Evolutionary conservation across 35 echinoderm and acorn worm species (phyloP).

Genomic region (Diadema setosum): DNA sequence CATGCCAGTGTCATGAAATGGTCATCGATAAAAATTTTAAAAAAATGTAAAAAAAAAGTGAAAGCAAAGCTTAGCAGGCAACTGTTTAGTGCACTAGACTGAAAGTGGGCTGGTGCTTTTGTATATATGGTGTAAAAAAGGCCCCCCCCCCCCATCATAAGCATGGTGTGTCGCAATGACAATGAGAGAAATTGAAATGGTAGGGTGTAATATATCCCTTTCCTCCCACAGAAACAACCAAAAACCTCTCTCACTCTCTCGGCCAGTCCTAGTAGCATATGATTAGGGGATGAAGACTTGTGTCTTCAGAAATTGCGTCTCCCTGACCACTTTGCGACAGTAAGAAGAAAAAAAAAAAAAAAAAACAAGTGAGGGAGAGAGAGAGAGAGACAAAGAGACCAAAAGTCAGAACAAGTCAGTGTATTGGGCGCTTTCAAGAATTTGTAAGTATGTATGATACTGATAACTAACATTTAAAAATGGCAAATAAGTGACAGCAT

Average conservation of each 20-base stretch:
- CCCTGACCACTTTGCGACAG: too few relatives aligned
- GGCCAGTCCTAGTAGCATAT: too few relatives aligned
- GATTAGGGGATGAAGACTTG: too few relatives aligned
- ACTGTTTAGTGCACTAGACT: constrained; percentile 25
- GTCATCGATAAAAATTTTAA: not conserved
- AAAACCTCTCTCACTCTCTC: not conserved
- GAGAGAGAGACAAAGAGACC: too few relatives aligned
- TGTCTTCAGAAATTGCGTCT: too few relatives aligned
- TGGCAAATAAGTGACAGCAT: not conserved
- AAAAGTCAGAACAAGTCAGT: not conserved
- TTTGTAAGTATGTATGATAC: constrained; percentile 12
- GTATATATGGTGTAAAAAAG: constrained; percentile 14
- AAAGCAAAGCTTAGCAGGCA: constrained; percentile 19
- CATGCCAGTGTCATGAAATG: not conserved
- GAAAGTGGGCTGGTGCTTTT: constrained; percentile 7
- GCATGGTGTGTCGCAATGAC: not conserved
- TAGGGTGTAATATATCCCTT: too few relatives aligned
- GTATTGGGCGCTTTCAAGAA: not conserved
- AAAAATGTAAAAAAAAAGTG: not conserved
- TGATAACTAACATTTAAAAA: constrained; percentile 3
- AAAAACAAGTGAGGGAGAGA: not conserved
- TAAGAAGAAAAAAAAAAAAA: not conserved
- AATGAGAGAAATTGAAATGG: too few relatives aligned
- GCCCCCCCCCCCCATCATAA: not conserved
- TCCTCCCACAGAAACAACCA: too few relatives aligned